Evolutionary conservation across 2,797 vertebrate genomes (phyloP), one percentile per base, ranked within the genome.

Genomic region (Pseudotriccus pelzelni): DNA sequence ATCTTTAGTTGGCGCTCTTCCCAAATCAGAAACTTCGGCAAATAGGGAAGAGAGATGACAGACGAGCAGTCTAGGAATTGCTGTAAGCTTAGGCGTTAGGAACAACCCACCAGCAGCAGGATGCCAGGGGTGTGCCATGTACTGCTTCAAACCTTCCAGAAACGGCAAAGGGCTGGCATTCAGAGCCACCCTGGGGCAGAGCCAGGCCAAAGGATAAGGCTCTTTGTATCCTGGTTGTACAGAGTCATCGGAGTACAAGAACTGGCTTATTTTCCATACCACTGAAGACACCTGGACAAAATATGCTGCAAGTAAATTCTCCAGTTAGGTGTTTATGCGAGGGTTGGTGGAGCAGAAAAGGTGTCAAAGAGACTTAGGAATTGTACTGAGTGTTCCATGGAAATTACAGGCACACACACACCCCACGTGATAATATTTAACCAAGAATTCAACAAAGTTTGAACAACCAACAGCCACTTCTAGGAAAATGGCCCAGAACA

Each of bases 51-150:
- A 59, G 18, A 46, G 47, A 32, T 23, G 28, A 13, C 44, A 93
- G 53, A 85, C 49, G 24, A 75, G 30, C 58, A 43, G 17, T 13
- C 20, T 63, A 47, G 53, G 58, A 72, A 32, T 39, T 6, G 1
- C n/a, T 2, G 59, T 43, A 30, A 63, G 77, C n/a, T 37, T 19
- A 36, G 21, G 34, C 0, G 0, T 46, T 36, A 39, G 44, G 36
- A 77, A 27, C 36, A 67, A 22, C 8, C 28, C 44, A 41, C 0
- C 4, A 74, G 43, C 43, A 68, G 49, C 4, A 7, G 58, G 39
- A 27, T 66, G 16, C 18, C 24, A 25, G 39, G 21, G 12, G 3
- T 6, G 6, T 23, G 12, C 6, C 6, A 24, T 1, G 0, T 3
- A 3, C 58, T 44, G 14, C 27, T 27, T 39, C 24, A 37, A 74